Evolutionary conservation across 2,113 vertebrate genomes (phyloP), one percentile per base, ranked within the genome.

Genomic region (Hyperopisus bebe): DNA sequence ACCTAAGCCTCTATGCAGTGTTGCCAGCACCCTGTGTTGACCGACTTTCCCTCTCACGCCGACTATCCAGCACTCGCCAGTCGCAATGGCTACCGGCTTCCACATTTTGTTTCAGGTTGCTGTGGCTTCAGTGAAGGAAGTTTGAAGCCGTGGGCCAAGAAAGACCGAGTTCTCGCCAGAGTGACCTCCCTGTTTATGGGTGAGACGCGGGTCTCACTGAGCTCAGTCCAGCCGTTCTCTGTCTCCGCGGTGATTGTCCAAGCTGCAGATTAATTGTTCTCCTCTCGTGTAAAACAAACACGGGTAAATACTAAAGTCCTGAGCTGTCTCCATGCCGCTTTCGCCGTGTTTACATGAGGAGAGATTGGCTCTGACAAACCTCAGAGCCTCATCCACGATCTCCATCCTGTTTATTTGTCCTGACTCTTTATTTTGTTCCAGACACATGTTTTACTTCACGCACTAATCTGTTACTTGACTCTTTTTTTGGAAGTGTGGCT

Each of bases 51-150:
- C 24, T 6, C 42, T 11, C 1, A 13, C 8, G 8, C 17, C 1
- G 21, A 48, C 8, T 27, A 47, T 24, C 44, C 70, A 39, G 70
- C 58, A 66, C 7, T 66, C 8, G n/a, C n/a, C n/a, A n/a, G 66
- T 35, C 66, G 5, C 53, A 39, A 46, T 82, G 66, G 90, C 55
- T 74, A 48, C 21, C 82, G 86, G 91, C 90, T 91, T 92, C 88
- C 42, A 44, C 9, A 83, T 86, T 90, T 91, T 91, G 91, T 92
- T 92, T 93, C 91, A 55, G 82, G 91, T 89, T 84, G 44, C 62
- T 42, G 88, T 44, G 84, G 89, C 31, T 89, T 92, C 48, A 13
- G 85, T 86, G 88, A 91, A 92, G 92, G 92, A 93, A 92, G 90
- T 86, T 47, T 58, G 91, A 77, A 88, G 91, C 88, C 31, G 84